Conservation (phyloP, 2,113 vertebrate genomes). For the Leptobrachium ailaonicum region DNA sequence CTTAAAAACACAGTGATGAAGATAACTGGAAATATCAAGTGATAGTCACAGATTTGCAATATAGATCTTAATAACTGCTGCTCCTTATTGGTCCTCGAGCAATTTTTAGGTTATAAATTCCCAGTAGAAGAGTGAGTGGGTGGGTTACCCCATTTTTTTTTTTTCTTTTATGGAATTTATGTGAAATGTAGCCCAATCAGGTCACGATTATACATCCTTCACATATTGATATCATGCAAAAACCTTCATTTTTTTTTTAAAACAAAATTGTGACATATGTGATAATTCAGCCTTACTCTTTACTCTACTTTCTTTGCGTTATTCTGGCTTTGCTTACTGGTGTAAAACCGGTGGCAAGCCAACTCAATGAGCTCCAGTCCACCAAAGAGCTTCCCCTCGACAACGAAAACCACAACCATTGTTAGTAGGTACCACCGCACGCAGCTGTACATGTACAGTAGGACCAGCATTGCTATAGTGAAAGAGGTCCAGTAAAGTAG, state of each 20-base stretch:
- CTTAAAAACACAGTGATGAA: conserved; percentile 57
- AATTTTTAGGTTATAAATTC: too few species aligned
- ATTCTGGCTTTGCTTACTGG: conserved; percentile 56
- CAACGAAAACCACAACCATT: conserved; percentile 70
- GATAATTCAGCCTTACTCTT: conserved; percentile 54
- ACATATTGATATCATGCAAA: conserved; percentile 62
- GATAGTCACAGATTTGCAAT: too few species aligned
- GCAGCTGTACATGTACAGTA: conserved; percentile 76
- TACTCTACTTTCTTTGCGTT: conserved; percentile 56
- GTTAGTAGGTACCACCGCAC: conserved; percentile 78
- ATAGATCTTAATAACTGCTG: too few species aligned
- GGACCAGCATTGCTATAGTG: conserved; percentile 66
- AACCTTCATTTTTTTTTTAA: conserved; percentile 42
- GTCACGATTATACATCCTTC: conserved; percentile 38
- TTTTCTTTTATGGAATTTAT: too few species aligned
- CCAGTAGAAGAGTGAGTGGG: too few species aligned
- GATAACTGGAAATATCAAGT: conserved; percentile 56
- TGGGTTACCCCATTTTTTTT: too few species aligned
- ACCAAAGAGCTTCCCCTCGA: conserved; percentile 82
- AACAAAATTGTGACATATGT: too few species aligned
- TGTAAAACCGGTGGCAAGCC: conserved; percentile 78
- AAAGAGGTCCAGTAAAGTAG: conserved; percentile 88
- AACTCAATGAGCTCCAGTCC: conserved; percentile 91
- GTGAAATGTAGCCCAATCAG: not conserved
- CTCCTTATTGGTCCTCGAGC: too few species aligned